Conservation (phyloP, 2,113 vertebrate species). For the Empidonax alnorum region DNA sequence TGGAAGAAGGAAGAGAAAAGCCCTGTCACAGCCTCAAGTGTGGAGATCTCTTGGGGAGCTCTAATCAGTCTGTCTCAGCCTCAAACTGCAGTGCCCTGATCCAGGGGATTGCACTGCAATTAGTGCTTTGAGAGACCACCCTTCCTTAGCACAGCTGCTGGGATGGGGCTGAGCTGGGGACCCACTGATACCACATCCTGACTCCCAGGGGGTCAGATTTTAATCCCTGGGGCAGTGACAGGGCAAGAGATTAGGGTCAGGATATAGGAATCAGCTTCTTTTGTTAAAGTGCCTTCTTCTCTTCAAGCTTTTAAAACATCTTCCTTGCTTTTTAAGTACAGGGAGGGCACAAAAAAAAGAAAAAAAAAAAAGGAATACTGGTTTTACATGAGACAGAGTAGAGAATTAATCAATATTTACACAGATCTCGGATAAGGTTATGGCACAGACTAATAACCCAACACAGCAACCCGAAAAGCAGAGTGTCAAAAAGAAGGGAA, state of each 20-base stretch:
- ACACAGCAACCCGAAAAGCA: slow-evolving; percentile 47
- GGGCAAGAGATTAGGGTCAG: neutral
- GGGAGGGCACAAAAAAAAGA: neutral
- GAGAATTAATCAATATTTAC: slow-evolving; percentile 73
- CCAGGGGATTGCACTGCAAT: neutral
- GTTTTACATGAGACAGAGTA: slow-evolving; percentile 65
- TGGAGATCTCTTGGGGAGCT: neutral
- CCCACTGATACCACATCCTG: rapidly evolving
- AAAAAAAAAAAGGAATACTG: neutral
- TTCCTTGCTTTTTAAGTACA: neutral
- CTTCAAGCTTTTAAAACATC: slow-evolving; percentile 19
- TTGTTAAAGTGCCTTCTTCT: slow-evolving; percentile 67
- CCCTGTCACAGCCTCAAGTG: rapidly evolving
- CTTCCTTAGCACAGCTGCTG: neutral
- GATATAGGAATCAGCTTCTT: neutral
- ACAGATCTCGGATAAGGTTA: slow-evolving; percentile 42
- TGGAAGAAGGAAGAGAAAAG: neutral
- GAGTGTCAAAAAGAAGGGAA: slow-evolving; percentile 48
- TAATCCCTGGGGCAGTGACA: neutral
- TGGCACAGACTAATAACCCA: slow-evolving; percentile 1
- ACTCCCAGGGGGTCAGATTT: neutral
- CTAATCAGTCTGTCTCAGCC: rapidly evolving
- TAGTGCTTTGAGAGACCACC: neutral
- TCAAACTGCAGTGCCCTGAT: neutral
- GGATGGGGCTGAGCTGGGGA: neutral